Evolutionary conservation across 1,140 invertebrate species (phyloP).

Genomic region (Zophobas atratus): DNA sequence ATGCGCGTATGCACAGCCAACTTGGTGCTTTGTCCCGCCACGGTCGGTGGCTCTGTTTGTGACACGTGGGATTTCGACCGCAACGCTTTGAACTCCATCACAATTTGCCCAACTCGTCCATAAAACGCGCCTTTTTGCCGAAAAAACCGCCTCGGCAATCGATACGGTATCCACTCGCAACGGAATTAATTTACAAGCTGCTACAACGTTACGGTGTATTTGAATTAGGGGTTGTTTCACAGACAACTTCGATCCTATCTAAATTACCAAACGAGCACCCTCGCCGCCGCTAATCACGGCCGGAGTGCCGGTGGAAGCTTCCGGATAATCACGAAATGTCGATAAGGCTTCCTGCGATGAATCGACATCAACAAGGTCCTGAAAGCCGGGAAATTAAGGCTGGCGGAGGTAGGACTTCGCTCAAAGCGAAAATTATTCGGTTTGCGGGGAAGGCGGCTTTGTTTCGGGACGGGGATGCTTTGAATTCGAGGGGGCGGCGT

Average conservation of each 20-base stretch:
- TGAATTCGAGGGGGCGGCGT: no score
- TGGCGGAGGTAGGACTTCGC: no score
- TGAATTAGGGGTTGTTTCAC: constrained; percentile 14
- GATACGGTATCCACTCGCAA: not conserved
- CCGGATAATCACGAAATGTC: constrained; percentile 51
- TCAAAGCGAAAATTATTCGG: no score
- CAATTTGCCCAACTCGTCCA: constrained; percentile 37
- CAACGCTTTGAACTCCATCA: constrained; percentile 55
- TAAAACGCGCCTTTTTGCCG: constrained; percentile 22
- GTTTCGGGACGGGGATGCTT: no score
- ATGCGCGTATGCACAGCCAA: constrained; percentile 56
- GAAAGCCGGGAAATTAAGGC: no score
- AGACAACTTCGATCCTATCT: constrained; percentile 14
- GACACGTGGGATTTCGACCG: constrained; percentile 55
- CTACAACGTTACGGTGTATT: not conserved
- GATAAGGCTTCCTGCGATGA: constrained; percentile 34
- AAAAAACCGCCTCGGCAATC: no score
- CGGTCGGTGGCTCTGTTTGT: constrained; percentile 53
- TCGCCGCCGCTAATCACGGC: constrained; percentile 53
- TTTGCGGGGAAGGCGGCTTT: no score
- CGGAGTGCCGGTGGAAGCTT: constrained; percentile 48
- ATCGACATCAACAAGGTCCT: constrained; percentile 15
- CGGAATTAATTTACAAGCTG: constrained; percentile 16
- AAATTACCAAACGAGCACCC: constrained; percentile 40
- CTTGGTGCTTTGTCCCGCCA: constrained; percentile 55